phyloP scores from a whole-genome alignment of 2,113 vertebrate genomes.

The Tinamus guttatus region DNA sequence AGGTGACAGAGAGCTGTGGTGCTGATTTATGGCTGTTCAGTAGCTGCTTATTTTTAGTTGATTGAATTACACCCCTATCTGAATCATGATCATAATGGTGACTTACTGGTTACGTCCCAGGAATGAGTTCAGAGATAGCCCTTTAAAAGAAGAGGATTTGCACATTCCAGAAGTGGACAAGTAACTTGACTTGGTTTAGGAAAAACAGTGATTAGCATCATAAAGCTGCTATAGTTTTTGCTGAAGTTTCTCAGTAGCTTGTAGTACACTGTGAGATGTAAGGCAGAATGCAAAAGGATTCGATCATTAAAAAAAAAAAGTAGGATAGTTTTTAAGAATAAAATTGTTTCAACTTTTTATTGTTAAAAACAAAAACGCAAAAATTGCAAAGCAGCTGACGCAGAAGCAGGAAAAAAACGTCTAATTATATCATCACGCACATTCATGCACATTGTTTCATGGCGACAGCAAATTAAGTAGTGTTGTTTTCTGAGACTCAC shows the following conservation, averaged over 20 bases:
- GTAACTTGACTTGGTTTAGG: neutral
- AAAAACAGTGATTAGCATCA: neutral
- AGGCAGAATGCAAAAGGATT: constrained; percentile 13
- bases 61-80: neutral
- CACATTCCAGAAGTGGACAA: neutral
- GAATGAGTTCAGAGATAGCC: constrained; percentile 4
- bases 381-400: constrained; percentile 31
- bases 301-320: neutral
- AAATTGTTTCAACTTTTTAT: constrained; percentile 13
- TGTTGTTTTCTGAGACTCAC: constrained; percentile 33
- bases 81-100: neutral
- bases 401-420: neutral
- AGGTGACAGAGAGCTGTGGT: neutral
- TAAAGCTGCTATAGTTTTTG: neutral
- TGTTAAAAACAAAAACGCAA: constrained; percentile 36
- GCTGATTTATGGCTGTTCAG: neutral
- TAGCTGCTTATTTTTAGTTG: constrained; percentile 28
- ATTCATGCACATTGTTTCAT: neutral
- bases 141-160: neutral
- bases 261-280: constrained; percentile 18
- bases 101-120: neutral
- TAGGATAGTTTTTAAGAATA: constrained; percentile 9
- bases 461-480: neutral
- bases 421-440: neutral
- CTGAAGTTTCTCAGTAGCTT: neutral